phyloP scores from a whole-genome alignment of 2,888 invertebrate genomes.

The Octonoba sinensis region DNA sequence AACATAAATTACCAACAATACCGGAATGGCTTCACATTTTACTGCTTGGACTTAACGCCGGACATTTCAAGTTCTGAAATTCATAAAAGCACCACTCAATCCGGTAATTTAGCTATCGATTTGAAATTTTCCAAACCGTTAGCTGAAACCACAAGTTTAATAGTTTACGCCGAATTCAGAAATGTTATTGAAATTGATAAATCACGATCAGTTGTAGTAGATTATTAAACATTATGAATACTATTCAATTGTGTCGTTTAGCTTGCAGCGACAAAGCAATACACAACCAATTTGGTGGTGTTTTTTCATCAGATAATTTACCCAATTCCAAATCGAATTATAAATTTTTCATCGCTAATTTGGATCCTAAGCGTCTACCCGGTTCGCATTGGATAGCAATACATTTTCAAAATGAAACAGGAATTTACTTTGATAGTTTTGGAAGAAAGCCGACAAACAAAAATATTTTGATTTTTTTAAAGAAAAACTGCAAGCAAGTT shows the following conservation, averaged over 20 bases:
- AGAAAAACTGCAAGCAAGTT: background rate
- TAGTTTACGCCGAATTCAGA: conserved; percentile 18
- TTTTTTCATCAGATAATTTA: conserved; percentile 18
- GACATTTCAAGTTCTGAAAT: conserved; percentile 4
- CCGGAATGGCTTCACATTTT: conserved; percentile 9
- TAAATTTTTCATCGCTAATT: conserved; percentile 31
- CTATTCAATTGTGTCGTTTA: conserved; percentile 14
- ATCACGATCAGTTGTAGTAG: conserved; percentile 19
- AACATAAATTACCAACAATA: conserved; percentile 29
- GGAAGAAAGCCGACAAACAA: too few species aligned
- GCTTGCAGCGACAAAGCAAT: conserved; percentile 13
- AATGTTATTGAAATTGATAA: conserved; percentile 36
- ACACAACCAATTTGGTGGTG: conserved; percentile 16
- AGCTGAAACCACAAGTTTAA: conserved; percentile 15
- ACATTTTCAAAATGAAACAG: conserved; percentile 1
- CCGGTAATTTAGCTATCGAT: conserved; percentile 23
- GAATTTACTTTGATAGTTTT: too few species aligned
- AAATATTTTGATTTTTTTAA: conserved; percentile 25
- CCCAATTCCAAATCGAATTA: background rate
- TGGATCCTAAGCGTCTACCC: background rate
- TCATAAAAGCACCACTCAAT: conserved; percentile 13
- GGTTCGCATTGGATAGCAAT: conserved; percentile 41
- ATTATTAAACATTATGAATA: conserved; percentile 54
- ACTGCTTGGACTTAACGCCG: conserved; percentile 13
- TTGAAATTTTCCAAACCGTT: conserved; percentile 18